These are phyloP conservation scores for Semibalanus balanoides DNA, from an alignment of 1,140 invertebrate species.

Conservation along the genomic window DNA sequence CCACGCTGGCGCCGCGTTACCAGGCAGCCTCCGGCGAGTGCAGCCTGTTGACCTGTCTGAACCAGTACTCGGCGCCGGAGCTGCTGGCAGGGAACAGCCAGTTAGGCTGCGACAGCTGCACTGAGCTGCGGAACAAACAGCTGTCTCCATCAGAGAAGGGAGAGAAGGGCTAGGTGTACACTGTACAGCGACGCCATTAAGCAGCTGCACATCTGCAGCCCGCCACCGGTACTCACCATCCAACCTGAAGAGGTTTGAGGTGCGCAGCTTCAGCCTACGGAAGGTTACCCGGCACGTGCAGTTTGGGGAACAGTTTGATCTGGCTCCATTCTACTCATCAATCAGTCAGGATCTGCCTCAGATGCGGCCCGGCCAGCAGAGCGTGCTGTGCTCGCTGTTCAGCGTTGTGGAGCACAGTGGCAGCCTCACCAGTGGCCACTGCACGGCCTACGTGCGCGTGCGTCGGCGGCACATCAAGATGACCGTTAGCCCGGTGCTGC, in stretches of 20 bases:
- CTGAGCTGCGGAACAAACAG: conserved; percentile 33
- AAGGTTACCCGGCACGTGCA: conserved; percentile 77
- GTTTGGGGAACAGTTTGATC: conserved; percentile 71
- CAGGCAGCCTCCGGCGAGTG: conserved; percentile 49
- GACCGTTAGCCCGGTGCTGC: conserved; percentile 9
- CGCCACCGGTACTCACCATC: conserved; percentile 82
- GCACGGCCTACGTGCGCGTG: conserved; percentile 62
- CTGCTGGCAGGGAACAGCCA: conserved; percentile 79
- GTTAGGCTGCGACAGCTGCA: conserved; percentile 81
- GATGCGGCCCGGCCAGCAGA: conserved; percentile 43
- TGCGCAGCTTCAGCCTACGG: conserved; percentile 41
- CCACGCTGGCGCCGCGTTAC: conserved; percentile 26
- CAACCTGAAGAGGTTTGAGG: conserved; percentile 85
- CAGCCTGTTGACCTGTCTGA: conserved; percentile 71
- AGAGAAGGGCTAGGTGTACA: too few relatives aligned
- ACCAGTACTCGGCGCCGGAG: conserved; percentile 79
- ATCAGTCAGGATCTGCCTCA: conserved; percentile 41
- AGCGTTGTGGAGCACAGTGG: conserved; percentile 78
- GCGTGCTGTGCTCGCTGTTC: conserved; percentile 76
- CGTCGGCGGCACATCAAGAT: conserved; percentile 26
- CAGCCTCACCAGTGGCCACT: conserved; percentile 91
- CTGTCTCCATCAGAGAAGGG: neutral
- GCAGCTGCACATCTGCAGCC: conserved; percentile 74
- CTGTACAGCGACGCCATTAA: conserved; percentile 83
- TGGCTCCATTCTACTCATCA: conserved; percentile 78